phyloP scores from a whole-genome alignment of 2,888 invertebrate species.

The Trichopoda pennipes region DNA sequence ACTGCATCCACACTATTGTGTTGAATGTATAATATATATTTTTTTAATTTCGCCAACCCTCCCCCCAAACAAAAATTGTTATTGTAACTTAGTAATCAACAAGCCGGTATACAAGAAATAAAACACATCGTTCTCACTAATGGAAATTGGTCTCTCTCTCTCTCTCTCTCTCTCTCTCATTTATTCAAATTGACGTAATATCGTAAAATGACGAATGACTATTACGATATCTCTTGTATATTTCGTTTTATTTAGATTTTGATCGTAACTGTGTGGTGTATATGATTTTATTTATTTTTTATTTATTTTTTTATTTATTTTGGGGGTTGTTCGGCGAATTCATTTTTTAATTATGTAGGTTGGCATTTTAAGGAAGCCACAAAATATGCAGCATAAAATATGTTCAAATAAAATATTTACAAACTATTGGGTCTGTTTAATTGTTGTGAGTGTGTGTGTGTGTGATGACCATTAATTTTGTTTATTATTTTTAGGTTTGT shows the following conservation, averaged over 20 bases:
- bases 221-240: conserved; percentile 10
- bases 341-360: neutral
- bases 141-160: neutral
- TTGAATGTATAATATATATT: no score
- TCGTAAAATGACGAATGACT: conserved; percentile 22
- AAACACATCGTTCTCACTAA: neutral
- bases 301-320: neutral
- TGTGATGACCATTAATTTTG: conserved; percentile 35
- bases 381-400: conserved; percentile 67
- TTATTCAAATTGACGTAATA: conserved; percentile 12
- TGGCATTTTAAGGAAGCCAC: conserved; percentile 60
- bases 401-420: neutral
- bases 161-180: conserved; percentile 23
- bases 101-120: conserved; percentile 35
- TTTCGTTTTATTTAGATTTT: neutral
- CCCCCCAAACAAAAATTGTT: no score
- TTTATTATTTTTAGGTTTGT: conserved; percentile 45
- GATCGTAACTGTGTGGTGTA: conserved; percentile 42
- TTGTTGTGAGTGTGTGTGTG: no score
- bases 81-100: neutral
- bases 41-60: no score
- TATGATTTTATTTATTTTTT: neutral
- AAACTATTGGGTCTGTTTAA: no score
- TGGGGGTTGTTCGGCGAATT: conserved; percentile 44
- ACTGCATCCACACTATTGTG: no score